A percentile compares a stretch with the other conserved stretches of the same genome.
phyloP scores from a whole-genome alignment of 2,113 vertebrate species.

The Gallinago jamesoni region DNA sequence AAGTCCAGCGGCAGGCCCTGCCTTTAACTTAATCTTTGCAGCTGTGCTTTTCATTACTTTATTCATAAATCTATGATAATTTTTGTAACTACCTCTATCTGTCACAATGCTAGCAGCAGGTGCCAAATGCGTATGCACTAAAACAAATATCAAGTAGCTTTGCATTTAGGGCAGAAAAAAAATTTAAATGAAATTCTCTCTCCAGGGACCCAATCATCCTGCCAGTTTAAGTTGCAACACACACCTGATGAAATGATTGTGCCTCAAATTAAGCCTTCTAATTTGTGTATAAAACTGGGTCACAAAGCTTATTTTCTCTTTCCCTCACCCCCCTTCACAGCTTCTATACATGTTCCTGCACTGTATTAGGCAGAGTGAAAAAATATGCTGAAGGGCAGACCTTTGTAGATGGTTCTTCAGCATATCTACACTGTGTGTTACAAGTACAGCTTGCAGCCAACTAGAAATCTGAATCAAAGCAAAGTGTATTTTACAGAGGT shows the following conservation, averaged over 20 bases:
- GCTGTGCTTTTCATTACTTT: not conserved
- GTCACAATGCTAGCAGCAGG: conserved; percentile 28
- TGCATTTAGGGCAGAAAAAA: not conserved
- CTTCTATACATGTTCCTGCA: not conserved
- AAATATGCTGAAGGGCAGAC: not conserved
- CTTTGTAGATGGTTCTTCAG: not conserved
- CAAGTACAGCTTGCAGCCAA: not conserved
- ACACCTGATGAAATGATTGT: conserved; percentile 28
- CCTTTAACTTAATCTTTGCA: not conserved
- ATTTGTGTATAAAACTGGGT: conserved; percentile 44
- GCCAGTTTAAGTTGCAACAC: conserved; percentile 14
- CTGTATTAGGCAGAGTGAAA: not conserved
- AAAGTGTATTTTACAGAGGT: not conserved
- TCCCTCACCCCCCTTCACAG: not conserved
- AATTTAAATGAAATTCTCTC: not conserved
- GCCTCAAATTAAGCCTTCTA: conserved; percentile 25
- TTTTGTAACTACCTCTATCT: not conserved
- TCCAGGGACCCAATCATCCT: not conserved
- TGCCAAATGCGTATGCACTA: not conserved
- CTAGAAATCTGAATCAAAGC: not conserved
- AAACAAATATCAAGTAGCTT: conserved; percentile 12
- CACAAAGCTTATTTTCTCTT: not conserved
- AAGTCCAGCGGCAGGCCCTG: not conserved
- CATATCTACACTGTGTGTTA: not conserved
- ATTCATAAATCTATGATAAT: not conserved